phyloP scores from a whole-genome alignment of 2,797 vertebrate genomes.

The Enteromius radiatus region DNA sequence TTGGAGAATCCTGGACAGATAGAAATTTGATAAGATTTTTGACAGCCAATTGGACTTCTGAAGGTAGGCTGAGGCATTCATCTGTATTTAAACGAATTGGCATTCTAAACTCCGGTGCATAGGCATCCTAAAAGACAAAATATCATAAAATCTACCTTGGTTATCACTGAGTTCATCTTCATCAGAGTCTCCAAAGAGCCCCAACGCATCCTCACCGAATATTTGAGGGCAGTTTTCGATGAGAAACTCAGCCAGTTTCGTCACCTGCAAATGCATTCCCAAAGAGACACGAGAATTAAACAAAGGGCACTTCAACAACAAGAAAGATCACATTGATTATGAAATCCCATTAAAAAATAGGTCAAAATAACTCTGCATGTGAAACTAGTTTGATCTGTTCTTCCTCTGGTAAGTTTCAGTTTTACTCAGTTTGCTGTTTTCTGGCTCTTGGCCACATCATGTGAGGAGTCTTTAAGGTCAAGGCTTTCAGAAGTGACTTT shows the following conservation, averaged over 20 bases:
- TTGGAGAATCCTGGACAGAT: background rate
- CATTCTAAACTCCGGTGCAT: background rate
- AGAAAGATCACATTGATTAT: constrained; percentile 39
- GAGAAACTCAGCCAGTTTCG: constrained; percentile 79
- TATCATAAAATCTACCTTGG: constrained; percentile 72
- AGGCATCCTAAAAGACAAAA: background rate
- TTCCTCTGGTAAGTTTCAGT: constrained; percentile 26
- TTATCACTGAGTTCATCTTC: constrained; percentile 75
- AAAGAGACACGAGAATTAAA: background rate
- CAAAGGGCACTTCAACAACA: constrained; percentile 33
- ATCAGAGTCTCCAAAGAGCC: constrained; percentile 61
- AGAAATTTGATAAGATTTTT: background rate
- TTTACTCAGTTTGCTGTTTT: constrained; percentile 3
- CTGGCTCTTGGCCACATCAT: constrained; percentile 18
- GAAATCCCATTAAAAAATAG: background rate
- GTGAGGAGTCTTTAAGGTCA: constrained; percentile 13
- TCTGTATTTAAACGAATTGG: background rate
- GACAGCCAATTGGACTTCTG: background rate
- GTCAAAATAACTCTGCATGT: background rate
- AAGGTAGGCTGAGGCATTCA: background rate
- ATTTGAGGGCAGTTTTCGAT: constrained; percentile 81
- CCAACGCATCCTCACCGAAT: constrained; percentile 74
- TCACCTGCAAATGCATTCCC: constrained; percentile 71
- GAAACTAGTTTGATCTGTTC: constrained; percentile 16
- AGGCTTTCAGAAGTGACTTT: background rate